Conservation (phyloP, 2,113 vertebrate genomes). For the Choloepus hoffmanni region DNA sequence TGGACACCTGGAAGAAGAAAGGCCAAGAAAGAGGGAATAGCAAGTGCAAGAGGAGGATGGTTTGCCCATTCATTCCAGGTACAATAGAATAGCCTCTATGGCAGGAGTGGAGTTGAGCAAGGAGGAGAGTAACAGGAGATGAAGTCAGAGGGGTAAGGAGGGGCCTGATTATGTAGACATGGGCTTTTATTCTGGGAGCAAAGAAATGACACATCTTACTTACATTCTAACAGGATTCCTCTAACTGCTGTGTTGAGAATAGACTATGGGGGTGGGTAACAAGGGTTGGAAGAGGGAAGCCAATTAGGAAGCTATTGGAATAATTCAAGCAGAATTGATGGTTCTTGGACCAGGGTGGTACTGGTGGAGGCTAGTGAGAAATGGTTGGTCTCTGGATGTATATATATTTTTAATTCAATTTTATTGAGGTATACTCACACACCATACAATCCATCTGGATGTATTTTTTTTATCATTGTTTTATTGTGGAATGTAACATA, state of each 20-base stretch:
- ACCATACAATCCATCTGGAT: too few relatives aligned
- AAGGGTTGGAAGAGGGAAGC: background rate
- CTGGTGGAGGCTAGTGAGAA: background rate
- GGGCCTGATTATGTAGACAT: background rate
- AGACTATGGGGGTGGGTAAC: background rate
- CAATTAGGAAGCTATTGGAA: background rate
- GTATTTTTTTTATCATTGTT: too few relatives aligned
- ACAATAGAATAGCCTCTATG: background rate
- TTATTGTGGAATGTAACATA: too few relatives aligned
- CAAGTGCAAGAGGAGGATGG: background rate
- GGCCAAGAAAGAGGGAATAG: background rate
- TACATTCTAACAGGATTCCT: background rate
- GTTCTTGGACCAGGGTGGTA: background rate
- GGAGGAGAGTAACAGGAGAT: background rate
- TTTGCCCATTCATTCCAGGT: background rate
- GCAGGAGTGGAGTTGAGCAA: background rate
- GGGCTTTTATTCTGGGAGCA: background rate
- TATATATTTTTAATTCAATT: background rate
- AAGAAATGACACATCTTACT: background rate
- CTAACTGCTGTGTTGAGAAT: background rate
- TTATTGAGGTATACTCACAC: too few relatives aligned
- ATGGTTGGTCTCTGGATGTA: background rate
- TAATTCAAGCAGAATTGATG: background rate
- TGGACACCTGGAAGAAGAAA: constrained; percentile 11
- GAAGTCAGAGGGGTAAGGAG: background rate